Percentiles rank a stretch among this genome's conserved stretches.
phyloP scores from a whole-genome alignment of 2,797 vertebrate genomes.

The Enteromius unitaeniatus region DNA sequence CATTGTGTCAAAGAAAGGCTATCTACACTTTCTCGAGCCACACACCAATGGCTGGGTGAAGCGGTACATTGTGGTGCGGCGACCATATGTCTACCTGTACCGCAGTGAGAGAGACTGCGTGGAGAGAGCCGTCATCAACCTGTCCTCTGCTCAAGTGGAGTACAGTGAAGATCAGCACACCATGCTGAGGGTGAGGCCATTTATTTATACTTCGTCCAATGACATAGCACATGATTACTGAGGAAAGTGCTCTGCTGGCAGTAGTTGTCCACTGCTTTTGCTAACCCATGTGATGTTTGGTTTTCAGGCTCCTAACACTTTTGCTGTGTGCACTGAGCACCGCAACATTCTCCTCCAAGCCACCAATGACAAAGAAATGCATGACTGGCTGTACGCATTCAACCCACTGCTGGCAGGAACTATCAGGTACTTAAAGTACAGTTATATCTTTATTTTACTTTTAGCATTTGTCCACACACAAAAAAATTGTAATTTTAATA shows the following conservation, averaged over 20 bases:
- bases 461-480: not conserved
- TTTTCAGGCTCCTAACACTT: conserved; percentile 93
- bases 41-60: conserved; percentile 96
- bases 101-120: conserved; percentile 92
- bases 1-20: conserved; percentile 98
- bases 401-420: conserved; percentile 98
- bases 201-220: not conserved
- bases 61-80: conserved; percentile 93
- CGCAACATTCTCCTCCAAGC: conserved; percentile 96
- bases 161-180: conserved; percentile 99
- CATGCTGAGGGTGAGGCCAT: conserved; percentile 88
- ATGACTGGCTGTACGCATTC: conserved; percentile 99
- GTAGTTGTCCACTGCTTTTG: conserved; percentile 3
- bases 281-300: not conserved
- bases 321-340: conserved; percentile 96
- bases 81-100: conserved; percentile 97
- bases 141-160: conserved; percentile 97
- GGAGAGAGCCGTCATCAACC: conserved; percentile 95
- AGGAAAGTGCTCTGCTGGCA: conserved; percentile 11
- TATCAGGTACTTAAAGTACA: conserved; percentile 84
- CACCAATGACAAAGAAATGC: conserved; percentile 97
- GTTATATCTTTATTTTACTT: not conserved
- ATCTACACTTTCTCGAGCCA: conserved; percentile 95
- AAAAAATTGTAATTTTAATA: not conserved
- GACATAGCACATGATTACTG: not conserved